Percentiles rank a stretch among this genome's conserved stretches.
These are phyloP conservation scores for Oscheius onirici DNA, from an alignment of 2,888 invertebrate species.

Conservation along the genomic window DNA sequence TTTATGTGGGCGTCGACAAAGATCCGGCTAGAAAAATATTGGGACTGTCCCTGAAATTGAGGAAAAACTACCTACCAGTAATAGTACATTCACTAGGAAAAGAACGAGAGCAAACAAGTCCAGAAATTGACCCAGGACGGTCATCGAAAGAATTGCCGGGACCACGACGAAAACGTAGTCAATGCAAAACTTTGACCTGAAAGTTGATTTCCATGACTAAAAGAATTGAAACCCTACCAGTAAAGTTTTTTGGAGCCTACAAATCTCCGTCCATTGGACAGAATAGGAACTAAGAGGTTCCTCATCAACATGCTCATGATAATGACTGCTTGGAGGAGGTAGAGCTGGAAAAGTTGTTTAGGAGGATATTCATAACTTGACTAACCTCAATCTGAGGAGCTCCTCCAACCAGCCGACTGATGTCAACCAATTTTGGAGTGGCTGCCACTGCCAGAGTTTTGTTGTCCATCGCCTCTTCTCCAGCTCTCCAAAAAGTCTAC, in stretches of 20 bases:
- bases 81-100: background rate
- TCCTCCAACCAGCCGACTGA: background rate
- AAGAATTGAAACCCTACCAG: background rate
- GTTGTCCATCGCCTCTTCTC: background rate
- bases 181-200: conserved; percentile 58
- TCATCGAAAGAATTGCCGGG: conserved; percentile 49
- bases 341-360: conserved; percentile 9
- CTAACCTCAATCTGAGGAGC: conserved; percentile 21
- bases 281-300: conserved; percentile 2
- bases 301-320: conserved; percentile 8
- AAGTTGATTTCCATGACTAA: conserved; percentile 14
- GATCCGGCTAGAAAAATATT: too few relatives aligned
- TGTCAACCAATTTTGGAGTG: background rate
- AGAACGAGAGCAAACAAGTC: background rate
- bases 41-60: too few relatives aligned
- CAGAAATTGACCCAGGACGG: conserved; percentile 23
- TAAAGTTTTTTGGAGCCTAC: background rate
- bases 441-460: background rate
- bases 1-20: too few relatives aligned
- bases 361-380: background rate
- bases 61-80: background rate
- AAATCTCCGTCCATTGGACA: background rate
- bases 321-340: conserved; percentile 11
- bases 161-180: conserved; percentile 56
- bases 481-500: background rate